Percentiles rank a stretch among this genome's conserved stretches.
Conservation (phyloP, 1,140 invertebrate species). For the Limonius californicus region DNA sequence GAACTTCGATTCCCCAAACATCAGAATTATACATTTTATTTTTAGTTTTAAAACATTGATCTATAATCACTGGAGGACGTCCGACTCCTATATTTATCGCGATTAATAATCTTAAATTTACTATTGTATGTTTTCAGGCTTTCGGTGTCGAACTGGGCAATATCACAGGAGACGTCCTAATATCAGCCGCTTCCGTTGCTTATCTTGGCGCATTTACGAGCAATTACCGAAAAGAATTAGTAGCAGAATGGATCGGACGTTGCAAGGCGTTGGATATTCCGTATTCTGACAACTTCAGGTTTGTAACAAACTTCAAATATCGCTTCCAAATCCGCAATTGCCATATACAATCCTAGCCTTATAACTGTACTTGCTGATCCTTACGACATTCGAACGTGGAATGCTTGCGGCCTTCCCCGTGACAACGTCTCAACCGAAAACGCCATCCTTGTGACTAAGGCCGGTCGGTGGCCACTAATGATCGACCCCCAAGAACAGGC, state of each 20-base stretch:
- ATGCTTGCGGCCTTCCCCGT: slow-evolving; percentile 73
- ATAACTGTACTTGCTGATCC: slow-evolving; percentile 74
- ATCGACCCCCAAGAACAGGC: slow-evolving; percentile 92
- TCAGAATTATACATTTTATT: no score
- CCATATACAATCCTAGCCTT: no score
- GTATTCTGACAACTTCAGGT: slow-evolving; percentile 63
- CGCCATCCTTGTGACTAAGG: slow-evolving; percentile 77
- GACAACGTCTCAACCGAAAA: slow-evolving; percentile 85
- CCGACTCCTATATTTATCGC: no score
- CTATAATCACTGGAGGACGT: neutral
- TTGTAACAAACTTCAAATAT: slow-evolving; percentile 4
- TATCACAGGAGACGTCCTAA: slow-evolving; percentile 74
- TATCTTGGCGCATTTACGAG: slow-evolving; percentile 85
- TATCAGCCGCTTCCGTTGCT: slow-evolving; percentile 80
- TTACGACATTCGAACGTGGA: slow-evolving; percentile 82
- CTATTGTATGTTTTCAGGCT: slow-evolving; percentile 38
- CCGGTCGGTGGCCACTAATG: slow-evolving; percentile 79
- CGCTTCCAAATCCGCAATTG: no score
- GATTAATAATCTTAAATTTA: no score
- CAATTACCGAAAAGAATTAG: slow-evolving; percentile 65
- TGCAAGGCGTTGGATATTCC: slow-evolving; percentile 63
- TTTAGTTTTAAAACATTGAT: no score
- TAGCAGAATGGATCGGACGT: slow-evolving; percentile 63
- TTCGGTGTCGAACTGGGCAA: slow-evolving; percentile 57
- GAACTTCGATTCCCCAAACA: no score